Conservation (phyloP, 2,888 invertebrate species). For the Drosophila macrospina region DNA sequence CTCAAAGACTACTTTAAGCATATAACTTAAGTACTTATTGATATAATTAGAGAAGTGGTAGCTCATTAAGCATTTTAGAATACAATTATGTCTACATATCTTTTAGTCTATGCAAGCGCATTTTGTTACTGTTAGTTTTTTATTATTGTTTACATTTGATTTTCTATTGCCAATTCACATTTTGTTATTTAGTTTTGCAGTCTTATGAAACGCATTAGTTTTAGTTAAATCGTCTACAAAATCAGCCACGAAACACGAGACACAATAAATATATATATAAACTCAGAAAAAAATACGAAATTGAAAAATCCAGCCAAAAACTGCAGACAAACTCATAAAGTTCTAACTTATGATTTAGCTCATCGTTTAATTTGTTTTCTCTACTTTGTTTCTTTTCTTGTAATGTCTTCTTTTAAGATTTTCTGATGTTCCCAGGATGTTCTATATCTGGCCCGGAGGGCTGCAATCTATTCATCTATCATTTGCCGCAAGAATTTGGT, state of each 20-base stretch:
- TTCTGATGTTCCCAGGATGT: conserved; percentile 93
- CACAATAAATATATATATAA: conserved; percentile 24
- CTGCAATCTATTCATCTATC: conserved; percentile 99
- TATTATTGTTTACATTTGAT: conserved; percentile 17
- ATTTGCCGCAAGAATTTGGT: conserved; percentile 99
- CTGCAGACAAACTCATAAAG: conserved; percentile 62
- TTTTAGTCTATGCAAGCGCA: conserved; percentile 45
- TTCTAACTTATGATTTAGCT: conserved; percentile 66
- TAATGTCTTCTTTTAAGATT: conserved; percentile 89
- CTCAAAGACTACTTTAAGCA: conserved; percentile 25
- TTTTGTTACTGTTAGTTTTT: conserved; percentile 40
- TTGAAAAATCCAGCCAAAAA: conserved; percentile 29
- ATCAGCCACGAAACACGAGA: conserved; percentile 64
- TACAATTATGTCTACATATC: conserved; percentile 42
- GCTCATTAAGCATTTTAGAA: conserved; percentile 43
- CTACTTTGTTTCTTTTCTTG: conserved; percentile 76
- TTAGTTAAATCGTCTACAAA: conserved; percentile 60
- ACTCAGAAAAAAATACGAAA: conserved; percentile 7
- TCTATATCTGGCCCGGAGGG: conserved; percentile 99
- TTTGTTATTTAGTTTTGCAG: conserved; percentile 45
- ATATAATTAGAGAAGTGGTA: conserved; percentile 32
- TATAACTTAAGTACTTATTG: conserved; percentile 39
- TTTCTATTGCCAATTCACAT: conserved; percentile 33
- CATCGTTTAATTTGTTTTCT: conserved; percentile 75
- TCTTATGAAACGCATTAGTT: conserved; percentile 53